Evolutionary conservation across 2,113 vertebrate genomes (phyloP).

Genomic region (Salvelinus namaycush): DNA sequence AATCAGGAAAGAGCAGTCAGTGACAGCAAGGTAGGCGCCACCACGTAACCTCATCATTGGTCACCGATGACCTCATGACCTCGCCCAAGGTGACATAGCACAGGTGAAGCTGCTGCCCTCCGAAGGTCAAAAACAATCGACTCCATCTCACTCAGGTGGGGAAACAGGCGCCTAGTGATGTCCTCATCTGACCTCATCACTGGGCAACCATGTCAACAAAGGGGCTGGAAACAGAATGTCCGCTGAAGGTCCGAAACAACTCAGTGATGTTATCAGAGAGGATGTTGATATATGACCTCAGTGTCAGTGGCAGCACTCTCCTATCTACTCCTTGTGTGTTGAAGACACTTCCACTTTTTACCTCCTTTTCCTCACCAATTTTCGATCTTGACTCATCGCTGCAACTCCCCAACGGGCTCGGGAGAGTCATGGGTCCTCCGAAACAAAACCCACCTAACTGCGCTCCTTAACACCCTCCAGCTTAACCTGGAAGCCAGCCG

Average conservation of each 20-base stretch:
- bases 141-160: background rate
- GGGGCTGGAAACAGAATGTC: slow-evolving; percentile 15
- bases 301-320: slow-evolving; percentile 30
- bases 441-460: no score
- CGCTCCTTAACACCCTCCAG: no score
- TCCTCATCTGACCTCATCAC: slow-evolving; percentile 24
- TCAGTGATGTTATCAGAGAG: slow-evolving; percentile 21
- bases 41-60: slow-evolving; percentile 9
- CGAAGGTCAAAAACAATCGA: background rate
- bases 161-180: background rate
- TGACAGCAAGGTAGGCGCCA: background rate
- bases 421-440: no score
- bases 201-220: slow-evolving; percentile 43
- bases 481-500: no score
- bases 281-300: slow-evolving; percentile 19
- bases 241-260: slow-evolving; percentile 50
- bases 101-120: slow-evolving; percentile 1
- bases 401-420: background rate
- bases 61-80: slow-evolving; percentile 13
- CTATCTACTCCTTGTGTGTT: slow-evolving; percentile 25
- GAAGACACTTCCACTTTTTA: slow-evolving; percentile 37
- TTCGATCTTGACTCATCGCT: background rate
- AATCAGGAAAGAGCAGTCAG: background rate
- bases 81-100: slow-evolving; percentile 13
- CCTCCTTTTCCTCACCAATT: no score